Percentiles rank a stretch among this genome's conserved stretches.
Evolutionary conservation across 2,113 vertebrate species (phyloP).

Genomic region (Conger conger): DNA sequence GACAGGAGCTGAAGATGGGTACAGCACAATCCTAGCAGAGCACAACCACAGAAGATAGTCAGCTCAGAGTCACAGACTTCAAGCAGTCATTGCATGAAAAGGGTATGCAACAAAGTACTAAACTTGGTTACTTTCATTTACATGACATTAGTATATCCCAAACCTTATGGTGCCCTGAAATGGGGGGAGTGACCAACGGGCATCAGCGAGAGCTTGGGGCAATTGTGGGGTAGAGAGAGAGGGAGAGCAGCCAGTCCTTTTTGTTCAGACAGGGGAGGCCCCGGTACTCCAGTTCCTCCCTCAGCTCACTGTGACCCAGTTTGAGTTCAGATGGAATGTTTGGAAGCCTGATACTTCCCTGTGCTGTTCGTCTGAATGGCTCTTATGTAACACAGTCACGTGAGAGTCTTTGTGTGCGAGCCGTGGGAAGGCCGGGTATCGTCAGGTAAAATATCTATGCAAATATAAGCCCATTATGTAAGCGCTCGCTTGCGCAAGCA

Average conservation of each 20-base stretch:
- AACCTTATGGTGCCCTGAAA: too few species aligned
- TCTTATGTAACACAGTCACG: constrained; percentile 68
- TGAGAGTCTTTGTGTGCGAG: constrained; percentile 57
- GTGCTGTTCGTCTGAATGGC: constrained; percentile 37
- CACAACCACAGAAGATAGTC: too few species aligned
- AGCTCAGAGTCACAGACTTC: too few species aligned
- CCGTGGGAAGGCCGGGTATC: constrained; percentile 47
- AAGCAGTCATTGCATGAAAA: too few species aligned
- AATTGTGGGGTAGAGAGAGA: not conserved
- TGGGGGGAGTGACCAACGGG: not conserved
- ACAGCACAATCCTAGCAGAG: too few species aligned
- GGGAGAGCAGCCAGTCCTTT: not conserved
- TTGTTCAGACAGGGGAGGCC: not conserved
- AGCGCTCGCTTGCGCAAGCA: constrained; percentile 56
- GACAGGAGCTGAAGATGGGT: too few species aligned
- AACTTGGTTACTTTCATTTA: too few species aligned
- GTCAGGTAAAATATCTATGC: constrained; percentile 61
- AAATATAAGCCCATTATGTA: constrained; percentile 65
- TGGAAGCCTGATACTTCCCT: constrained; percentile 28
- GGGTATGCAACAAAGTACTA: too few species aligned
- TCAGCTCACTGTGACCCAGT: constrained; percentile 44
- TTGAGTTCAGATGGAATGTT: constrained; percentile 39
- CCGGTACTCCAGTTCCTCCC: not conserved
- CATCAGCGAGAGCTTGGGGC: not conserved
- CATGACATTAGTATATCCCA: too few species aligned